phyloP scores from a whole-genome alignment of 2,888 invertebrate species.

The Brassicogethes aeneus region DNA sequence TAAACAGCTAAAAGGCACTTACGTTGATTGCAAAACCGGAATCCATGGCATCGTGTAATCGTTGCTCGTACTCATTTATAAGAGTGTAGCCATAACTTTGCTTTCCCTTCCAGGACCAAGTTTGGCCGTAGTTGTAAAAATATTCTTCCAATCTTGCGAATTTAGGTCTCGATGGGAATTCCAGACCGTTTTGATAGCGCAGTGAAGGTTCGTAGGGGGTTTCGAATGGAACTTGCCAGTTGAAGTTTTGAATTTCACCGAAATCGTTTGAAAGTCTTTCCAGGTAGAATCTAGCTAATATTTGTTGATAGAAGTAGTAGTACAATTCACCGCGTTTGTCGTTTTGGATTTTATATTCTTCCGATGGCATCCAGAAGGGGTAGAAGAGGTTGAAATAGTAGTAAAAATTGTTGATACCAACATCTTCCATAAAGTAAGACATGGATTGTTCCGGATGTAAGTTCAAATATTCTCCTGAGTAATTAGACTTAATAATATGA shows the following conservation, averaged over 20 bases:
- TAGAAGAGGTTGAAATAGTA: conserved; percentile 52
- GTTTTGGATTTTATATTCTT: conserved; percentile 40
- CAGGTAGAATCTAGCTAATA: conserved; percentile 63
- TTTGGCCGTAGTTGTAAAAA: conserved; percentile 33
- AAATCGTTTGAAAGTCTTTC: conserved; percentile 64
- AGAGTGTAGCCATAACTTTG: conserved; percentile 44
- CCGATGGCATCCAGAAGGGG: conserved; percentile 55
- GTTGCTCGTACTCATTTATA: conserved; percentile 41
- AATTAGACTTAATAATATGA: conserved; percentile 52
- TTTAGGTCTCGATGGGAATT: conserved; percentile 54
- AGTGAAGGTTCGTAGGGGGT: conserved; percentile 57
- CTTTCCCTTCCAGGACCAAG: conserved; percentile 34
- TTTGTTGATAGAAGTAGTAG: conserved; percentile 57
- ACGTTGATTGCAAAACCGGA: conserved; percentile 42
- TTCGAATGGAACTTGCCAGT: conserved; percentile 44
- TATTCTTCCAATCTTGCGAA: conserved; percentile 45
- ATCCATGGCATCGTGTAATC: conserved; percentile 50
- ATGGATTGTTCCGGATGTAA: conserved; percentile 49
- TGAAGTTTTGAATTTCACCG: conserved; percentile 54
- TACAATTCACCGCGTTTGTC: conserved; percentile 56
- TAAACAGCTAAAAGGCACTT: no score
- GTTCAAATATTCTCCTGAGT: conserved; percentile 48
- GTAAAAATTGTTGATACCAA: conserved; percentile 57
- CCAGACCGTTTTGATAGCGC: conserved; percentile 54
- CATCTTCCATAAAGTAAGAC: conserved; percentile 65